These are phyloP conservation scores for Neodontobutis hainanensis DNA, from an alignment of 2,113 vertebrate genomes.

Conservation along the genomic window DNA sequence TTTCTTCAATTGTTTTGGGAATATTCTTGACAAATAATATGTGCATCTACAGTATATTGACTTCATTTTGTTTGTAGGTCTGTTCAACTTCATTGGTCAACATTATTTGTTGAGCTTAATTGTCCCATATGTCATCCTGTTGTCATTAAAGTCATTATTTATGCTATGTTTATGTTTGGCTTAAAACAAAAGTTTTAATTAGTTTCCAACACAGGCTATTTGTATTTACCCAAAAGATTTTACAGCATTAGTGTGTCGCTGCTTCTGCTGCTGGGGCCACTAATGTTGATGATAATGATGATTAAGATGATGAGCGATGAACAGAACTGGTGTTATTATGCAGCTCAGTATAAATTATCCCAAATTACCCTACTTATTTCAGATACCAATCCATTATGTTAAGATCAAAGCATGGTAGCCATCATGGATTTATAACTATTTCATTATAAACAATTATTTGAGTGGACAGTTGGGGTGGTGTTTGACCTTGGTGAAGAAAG, in stretches of 20 bases:
- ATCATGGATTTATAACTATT: slow-evolving; percentile 2
- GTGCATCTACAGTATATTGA: no score
- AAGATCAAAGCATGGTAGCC: neutral
- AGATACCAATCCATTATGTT: slow-evolving; percentile 13
- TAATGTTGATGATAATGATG: slow-evolving; percentile 27
- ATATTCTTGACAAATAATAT: no score
- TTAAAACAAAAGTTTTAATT: slow-evolving; percentile 4
- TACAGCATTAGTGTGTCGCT: slow-evolving; percentile 2
- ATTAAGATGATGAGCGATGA: slow-evolving; percentile 30
- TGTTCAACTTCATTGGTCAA: neutral
- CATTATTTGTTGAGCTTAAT: slow-evolving; percentile 5
- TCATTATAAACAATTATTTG: neutral
- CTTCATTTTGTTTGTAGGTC: neutral
- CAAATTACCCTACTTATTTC: slow-evolving; percentile 14
- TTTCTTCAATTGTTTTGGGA: no score
- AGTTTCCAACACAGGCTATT: slow-evolving; percentile 7
- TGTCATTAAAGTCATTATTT: slow-evolving; percentile 2
- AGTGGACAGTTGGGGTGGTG: neutral
- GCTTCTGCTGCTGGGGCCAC: neutral
- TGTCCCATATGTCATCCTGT: neutral
- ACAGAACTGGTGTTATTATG: slow-evolving; percentile 9
- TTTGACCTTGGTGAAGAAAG: neutral
- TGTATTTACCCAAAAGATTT: slow-evolving; percentile 21
- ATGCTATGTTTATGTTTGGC: slow-evolving; percentile 9
- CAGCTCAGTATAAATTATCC: slow-evolving; percentile 16